A percentile compares a stretch with the other conserved stretches of the same genome.
Evolutionary conservation across 2,113 vertebrate genomes (phyloP).

Genomic region (Ornithorhynchus anatinus): DNA sequence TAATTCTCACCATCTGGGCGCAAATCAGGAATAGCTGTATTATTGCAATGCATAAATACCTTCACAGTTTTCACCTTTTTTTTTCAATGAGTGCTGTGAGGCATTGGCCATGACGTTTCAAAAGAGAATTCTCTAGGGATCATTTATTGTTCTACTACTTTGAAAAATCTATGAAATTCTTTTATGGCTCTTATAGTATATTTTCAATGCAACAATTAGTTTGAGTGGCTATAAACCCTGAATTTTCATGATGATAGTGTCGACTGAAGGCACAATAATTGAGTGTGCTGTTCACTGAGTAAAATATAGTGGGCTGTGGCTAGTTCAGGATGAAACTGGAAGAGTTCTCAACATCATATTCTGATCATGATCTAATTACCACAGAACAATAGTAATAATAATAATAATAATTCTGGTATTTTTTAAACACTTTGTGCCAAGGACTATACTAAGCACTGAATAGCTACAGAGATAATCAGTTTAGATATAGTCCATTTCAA

Average conservation of each 20-base stretch:
- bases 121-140: conserved; percentile 35
- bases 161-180: conserved; percentile 60
- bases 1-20: conserved; percentile 50
- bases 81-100: conserved; percentile 20
- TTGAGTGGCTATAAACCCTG: conserved; percentile 61
- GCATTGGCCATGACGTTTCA: conserved; percentile 46
- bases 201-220: conserved; percentile 62
- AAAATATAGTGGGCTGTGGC: conserved; percentile 46
- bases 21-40: conserved; percentile 31
- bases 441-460: too few relatives aligned
- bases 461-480: too few relatives aligned
- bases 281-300: conserved; percentile 27
- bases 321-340: conserved; percentile 18
- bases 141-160: conserved; percentile 62
- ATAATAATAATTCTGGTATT: too few relatives aligned
- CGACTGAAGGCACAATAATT: conserved; percentile 49
- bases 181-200: conserved; percentile 57
- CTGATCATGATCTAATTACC: too few relatives aligned
- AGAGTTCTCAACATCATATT: conserved; percentile 38
- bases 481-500: too few relatives aligned
- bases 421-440: too few relatives aligned
- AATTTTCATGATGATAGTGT: conserved; percentile 60
- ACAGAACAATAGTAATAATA: too few relatives aligned
- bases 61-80: conserved; percentile 34
- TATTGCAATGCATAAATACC: conserved; percentile 46